Evolutionary conservation across 92 coral and sea anemone species (phyloP).

Genomic region (Porites cylindrica): DNA sequence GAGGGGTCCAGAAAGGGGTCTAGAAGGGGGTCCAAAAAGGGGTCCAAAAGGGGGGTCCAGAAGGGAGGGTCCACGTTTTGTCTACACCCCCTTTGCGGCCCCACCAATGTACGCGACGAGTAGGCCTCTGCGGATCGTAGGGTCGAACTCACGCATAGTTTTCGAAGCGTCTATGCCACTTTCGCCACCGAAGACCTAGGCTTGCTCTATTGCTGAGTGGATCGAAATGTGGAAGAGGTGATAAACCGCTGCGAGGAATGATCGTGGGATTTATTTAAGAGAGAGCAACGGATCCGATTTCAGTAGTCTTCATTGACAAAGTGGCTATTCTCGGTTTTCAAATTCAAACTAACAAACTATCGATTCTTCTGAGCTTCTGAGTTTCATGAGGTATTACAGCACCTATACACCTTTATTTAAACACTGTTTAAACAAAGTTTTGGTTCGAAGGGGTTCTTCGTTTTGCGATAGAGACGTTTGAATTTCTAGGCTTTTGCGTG

Average conservation of each 20-base stretch:
- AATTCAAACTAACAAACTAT: not conserved
- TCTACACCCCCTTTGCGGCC: slow-evolving; percentile 58
- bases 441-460: too few relatives aligned
- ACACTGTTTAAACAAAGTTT: too few relatives aligned
- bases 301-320: slow-evolving; percentile 2
- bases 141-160: slow-evolving; percentile 61
- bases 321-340: not conserved
- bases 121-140: slow-evolving; percentile 55
- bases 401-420: too few relatives aligned
- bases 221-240: slow-evolving; percentile 61
- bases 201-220: slow-evolving; percentile 56
- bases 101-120: slow-evolving; percentile 69
- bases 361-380: too few relatives aligned
- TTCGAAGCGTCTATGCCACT: slow-evolving; percentile 61
- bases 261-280: not conserved
- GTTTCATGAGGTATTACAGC: too few relatives aligned
- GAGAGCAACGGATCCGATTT: not conserved
- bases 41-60: too few relatives aligned
- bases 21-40: too few relatives aligned
- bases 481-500: too few relatives aligned
- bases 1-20: too few relatives aligned
- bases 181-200: slow-evolving; percentile 55
- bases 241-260: slow-evolving; percentile 57
- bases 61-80: slow-evolving; percentile 8
- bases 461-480: too few relatives aligned